Percentiles rank a stretch among this genome's conserved stretches.
phyloP scores from a whole-genome alignment of 2,113 vertebrate species.

The Mesoclemmys tuberculata region DNA sequence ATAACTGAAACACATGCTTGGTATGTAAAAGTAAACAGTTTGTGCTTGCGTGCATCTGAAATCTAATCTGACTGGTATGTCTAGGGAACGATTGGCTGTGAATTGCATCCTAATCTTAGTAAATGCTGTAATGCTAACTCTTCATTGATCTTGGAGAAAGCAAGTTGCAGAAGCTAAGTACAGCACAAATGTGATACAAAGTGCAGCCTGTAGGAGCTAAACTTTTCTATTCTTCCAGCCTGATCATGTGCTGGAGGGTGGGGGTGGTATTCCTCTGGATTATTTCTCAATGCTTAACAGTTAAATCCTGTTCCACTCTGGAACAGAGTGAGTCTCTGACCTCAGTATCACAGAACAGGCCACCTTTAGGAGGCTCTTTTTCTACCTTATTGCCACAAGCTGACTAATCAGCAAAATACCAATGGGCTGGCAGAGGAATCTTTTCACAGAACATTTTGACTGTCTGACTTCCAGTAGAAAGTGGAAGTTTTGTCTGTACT shows the following conservation, averaged over 20 bases:
- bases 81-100: not conserved
- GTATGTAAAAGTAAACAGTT: not conserved
- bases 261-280: not conserved
- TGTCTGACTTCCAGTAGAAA: not conserved
- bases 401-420: not conserved
- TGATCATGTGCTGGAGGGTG: not conserved
- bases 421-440: not conserved
- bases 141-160: not conserved
- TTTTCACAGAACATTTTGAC: not conserved
- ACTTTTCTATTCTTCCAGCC: too few relatives aligned
- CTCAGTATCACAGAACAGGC: not conserved
- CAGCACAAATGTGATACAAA: not conserved
- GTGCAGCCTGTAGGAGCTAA: not conserved
- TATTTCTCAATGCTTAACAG: not conserved
- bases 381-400: not conserved
- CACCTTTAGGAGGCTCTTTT: not conserved
- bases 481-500: not conserved
- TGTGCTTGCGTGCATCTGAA: not conserved
- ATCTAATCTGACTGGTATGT: not conserved
- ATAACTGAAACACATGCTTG: not conserved
- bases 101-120: not conserved
- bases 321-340: not conserved
- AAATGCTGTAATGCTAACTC: not conserved
- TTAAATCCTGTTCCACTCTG: not conserved
- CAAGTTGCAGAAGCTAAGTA: not conserved